Evolutionary conservation across 2,888 invertebrate genomes (phyloP).

Genomic region (Synanthedon vespiformis): DNA sequence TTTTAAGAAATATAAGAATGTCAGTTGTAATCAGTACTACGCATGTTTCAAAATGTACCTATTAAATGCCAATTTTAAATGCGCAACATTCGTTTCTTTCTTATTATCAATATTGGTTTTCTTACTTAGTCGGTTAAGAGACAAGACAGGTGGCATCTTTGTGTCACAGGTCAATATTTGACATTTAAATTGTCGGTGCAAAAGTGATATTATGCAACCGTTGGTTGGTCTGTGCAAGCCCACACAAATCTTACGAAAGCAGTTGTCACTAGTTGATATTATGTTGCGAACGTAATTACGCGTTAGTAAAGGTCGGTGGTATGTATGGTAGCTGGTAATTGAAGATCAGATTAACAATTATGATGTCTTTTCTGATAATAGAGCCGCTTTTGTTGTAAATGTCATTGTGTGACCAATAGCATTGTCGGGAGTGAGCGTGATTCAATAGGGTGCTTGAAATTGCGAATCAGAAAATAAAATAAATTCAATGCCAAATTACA

Average conservation of each 20-base stretch:
- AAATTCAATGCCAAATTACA: too few relatives aligned
- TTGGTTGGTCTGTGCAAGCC: constrained; percentile 14
- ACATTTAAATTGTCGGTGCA: constrained; percentile 42
- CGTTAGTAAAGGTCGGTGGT: constrained; percentile 36
- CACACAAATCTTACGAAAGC: constrained; percentile 31
- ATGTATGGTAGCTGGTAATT: constrained; percentile 26
- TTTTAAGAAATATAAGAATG: neutral
- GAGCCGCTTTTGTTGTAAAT: constrained; percentile 4
- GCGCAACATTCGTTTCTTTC: neutral
- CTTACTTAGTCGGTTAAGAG: constrained; percentile 7
- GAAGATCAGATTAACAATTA: constrained; percentile 27
- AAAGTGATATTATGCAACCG: constrained; percentile 40
- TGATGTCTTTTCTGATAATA: constrained; percentile 14
- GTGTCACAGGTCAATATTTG: constrained; percentile 60
- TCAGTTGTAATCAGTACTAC: neutral
- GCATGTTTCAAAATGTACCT: neutral
- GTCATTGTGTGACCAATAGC: constrained; percentile 4
- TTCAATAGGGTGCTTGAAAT: neutral
- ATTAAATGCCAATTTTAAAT: neutral
- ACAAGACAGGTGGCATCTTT: constrained; percentile 37
- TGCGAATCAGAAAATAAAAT: too few relatives aligned
- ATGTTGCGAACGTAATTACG: constrained; percentile 38
- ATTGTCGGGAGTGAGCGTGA: neutral
- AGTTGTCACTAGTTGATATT: constrained; percentile 47
- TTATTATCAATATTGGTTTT: neutral